Evolutionary conservation across 2,888 invertebrate genomes (phyloP), one percentile per base, ranked within the genome.

Genomic region (Zygothrica quintamaculata): DNA sequence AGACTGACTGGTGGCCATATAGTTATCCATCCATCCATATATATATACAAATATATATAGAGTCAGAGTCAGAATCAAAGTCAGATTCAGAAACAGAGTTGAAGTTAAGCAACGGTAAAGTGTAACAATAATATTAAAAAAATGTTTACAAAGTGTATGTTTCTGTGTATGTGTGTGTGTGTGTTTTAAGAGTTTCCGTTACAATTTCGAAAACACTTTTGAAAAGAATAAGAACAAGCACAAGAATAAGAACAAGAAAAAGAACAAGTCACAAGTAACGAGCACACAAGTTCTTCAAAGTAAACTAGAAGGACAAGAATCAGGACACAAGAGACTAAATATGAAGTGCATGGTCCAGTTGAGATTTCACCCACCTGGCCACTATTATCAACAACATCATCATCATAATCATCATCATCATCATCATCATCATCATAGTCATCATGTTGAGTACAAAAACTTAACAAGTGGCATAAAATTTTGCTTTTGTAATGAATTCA

Each of bases 111-210:
- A 71, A 82, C 82, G 82, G 80, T 82, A 81, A 81, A 81, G 75
- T 77, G 77, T 47, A 71, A 68, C 57, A 75, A 66, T 61, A 70
- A 70, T 56, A 53, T 15, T 44, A 39, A n/a, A n/a, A n/a, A n/a
- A 29, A 12, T 36, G 22, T 56, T 25, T 22, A 12, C 18, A 15
- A 9, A 40, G 6, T 29, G 34, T 59, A 31, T 55, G 55, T 43
- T 37, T 12, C 55, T 58, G 46, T 33, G 52, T 39, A 52, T 33
- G 60, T 37, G 60, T 46, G 42, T 16, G 70, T 73, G 65, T 81
- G 60, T 75, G 77, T 77, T 77, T 58, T 79, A 65, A 77, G 66
- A 75, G 82, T 74, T 82, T 82, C 82, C 80, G 82, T 61, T 80
- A 64, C 71, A 65, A 60, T 79, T 79, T 74, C 55, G 44, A 81